Evolutionary conservation across 2,113 vertebrate species (phyloP).

Genomic region (Centropus bengalensis): DNA sequence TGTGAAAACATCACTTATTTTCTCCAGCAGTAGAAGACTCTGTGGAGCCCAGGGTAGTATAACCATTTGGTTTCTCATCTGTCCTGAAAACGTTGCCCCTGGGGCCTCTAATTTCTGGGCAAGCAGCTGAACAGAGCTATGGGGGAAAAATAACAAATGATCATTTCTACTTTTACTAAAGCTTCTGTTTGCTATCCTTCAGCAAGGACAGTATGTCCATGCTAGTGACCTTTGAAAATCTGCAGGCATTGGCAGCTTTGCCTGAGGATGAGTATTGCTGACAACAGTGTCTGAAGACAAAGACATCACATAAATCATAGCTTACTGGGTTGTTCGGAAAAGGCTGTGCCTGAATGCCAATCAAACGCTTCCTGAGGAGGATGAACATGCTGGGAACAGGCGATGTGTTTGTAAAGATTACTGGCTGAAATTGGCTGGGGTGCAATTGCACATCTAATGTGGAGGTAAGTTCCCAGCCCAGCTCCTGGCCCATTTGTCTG

Average conservation of each 20-base stretch:
- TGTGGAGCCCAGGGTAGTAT: neutral
- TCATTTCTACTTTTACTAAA: neutral
- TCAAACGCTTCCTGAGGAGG: conserved; percentile 13
- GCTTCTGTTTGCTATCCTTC: neutral
- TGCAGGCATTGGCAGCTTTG: neutral
- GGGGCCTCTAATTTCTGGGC: neutral
- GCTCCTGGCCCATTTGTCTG: neutral
- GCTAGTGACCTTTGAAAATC: conserved; percentile 4
- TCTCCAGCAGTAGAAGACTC: neutral
- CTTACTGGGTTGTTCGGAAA: neutral
- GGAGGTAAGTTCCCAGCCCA: neutral
- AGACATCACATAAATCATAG: conserved; percentile 26
- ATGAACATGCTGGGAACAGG: neutral
- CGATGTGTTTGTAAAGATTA: neutral
- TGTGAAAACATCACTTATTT: conserved; percentile 23
- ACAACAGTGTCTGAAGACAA: conserved; percentile 40
- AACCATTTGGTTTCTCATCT: neutral
- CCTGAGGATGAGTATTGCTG: conserved; percentile 11
- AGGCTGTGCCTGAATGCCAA: neutral
- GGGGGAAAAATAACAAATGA: neutral
- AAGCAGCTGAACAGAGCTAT: neutral
- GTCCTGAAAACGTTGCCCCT: neutral
- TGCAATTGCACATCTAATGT: neutral
- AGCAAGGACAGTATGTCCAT: neutral
- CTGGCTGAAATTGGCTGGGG: neutral